Percentiles rank a stretch among this genome's conserved stretches.
Conservation (phyloP, 2,888 invertebrate species). For the Ecdyonurus torrentis region DNA sequence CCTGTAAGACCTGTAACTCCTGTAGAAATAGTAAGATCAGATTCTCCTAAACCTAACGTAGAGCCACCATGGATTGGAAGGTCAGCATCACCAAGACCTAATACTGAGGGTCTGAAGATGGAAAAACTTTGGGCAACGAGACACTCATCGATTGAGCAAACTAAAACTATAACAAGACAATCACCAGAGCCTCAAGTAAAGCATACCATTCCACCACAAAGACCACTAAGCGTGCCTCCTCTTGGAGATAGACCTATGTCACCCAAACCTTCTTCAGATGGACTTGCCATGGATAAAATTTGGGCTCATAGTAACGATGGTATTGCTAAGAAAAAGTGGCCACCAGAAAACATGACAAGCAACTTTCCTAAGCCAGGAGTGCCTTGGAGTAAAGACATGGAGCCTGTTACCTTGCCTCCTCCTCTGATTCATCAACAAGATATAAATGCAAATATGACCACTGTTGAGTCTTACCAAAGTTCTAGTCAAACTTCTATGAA, state of each 20-base stretch:
- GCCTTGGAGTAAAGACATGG: neutral
- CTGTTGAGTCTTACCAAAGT: neutral
- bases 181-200: slow-evolving; percentile 11
- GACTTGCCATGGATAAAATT: slow-evolving; percentile 46
- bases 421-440: neutral
- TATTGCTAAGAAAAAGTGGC: slow-evolving; percentile 32
- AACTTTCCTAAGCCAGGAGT: neutral
- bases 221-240: slow-evolving; percentile 20
- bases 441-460: neutral
- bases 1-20: slow-evolving; percentile 8
- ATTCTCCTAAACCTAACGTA: neutral
- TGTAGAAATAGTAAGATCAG: slow-evolving; percentile 3
- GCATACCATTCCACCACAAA: slow-evolving; percentile 8
- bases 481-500: neutral
- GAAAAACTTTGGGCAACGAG: slow-evolving; percentile 24
- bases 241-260: slow-evolving; percentile 21
- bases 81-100: slow-evolving; percentile 23
- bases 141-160: neutral
- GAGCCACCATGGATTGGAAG: slow-evolving; percentile 7
- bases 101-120: slow-evolving; percentile 24
- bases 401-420: neutral
- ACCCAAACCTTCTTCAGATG: slow-evolving; percentile 42
- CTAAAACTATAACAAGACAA: slow-evolving; percentile 14
- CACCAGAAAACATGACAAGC: slow-evolving; percentile 21
- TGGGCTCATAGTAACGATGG: slow-evolving; percentile 38